Evolutionary conservation across 2,888 invertebrate species (phyloP), one percentile per base, ranked within the genome.

Genomic region (Caenorhabditis wallacei): DNA sequence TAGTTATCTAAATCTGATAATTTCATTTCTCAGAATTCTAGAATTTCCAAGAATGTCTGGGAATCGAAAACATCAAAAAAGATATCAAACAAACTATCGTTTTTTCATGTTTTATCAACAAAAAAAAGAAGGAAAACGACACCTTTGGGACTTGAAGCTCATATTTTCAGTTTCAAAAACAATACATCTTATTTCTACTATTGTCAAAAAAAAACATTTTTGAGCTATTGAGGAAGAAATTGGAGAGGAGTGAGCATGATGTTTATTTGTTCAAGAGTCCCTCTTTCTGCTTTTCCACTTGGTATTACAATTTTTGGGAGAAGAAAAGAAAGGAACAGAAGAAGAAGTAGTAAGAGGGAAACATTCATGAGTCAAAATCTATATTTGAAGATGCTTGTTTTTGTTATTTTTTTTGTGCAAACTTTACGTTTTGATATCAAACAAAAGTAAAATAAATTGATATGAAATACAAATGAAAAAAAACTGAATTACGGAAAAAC

Each of bases 251-350:
- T 68, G 74, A 71, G 72, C 53, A 74, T 61, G 64, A 70, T 69
- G 78, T 78, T 78, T 78, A 78, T 78, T 78, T 78, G 78, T 78
- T 69, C 78, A 69, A 76, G 68, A 76, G 66, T 35, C 68, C 37
- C 51, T 61, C 40, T 51, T 26, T 18, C 68, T 76, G 35, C 56
- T 37, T 48, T 51, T 37, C 40, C 63, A 66, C 75, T 68, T 76
- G 76, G 61, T 76, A 76, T 53, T 76, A 76, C 76, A 69, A 53
- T 76, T 69, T 76, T 76, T 37, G 48, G 78, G 24, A 53, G 20
- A 22, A 46, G 40, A 26, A 63, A 69, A 13, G 37, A 51, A 30
- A 20, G 24, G 48, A 59, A 26, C 30, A 57, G 30, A 24, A 18
- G 30, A 51, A 56, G n/a, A 59, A 24, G 8, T 30, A 5, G 30